Base-by-base conservation (phyloP, 2,113 vertebrate genomes). In the Nanorana parkeri region DNA sequence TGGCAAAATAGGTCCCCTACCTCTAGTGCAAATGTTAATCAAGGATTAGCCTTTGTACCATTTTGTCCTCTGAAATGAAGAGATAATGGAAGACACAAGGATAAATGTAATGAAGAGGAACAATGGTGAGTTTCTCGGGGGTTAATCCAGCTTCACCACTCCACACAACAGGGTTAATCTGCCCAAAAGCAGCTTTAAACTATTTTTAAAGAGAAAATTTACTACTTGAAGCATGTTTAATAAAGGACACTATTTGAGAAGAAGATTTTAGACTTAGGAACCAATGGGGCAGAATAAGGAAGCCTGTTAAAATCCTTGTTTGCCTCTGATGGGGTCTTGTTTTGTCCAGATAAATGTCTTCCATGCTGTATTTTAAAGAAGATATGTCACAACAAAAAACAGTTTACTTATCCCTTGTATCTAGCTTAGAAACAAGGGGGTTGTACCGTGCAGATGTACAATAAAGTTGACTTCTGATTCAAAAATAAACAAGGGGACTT, bases 111-210 rank as follows among this genome's bases (percentile, higher is more conserved):
- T 87, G 90, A 91, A 88, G 84, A 88, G 86, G 88, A 90, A 94
- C 92, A 93, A 94, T 88, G 60, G 84, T 58, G 24, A 85, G 87
- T 81, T 88, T 90, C 56, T 84, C 72, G 72, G 86, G 80, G 89
- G 89, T 92, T 94, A 94, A 94, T 92, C 91, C 90, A 78, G 87
- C 86, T 86, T 87, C 89, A 80, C 69, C 83, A 77, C 61, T 85
- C 75, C 88, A 89, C 87, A 91, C 90, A 89, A 86, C 84, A 79
- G 87, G 87, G 88, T 85, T 94, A 91, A 94, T 93, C 92, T 90
- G 84, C 77, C 74, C 78, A 77, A 77, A 85, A 87, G 83, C 89
- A 87, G 86, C 69, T 91, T 89, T 87, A 83, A 81, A 84, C 79
- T 88, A 89, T 89, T 89, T 87, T 90, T 81, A 87, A 84, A 75